Percentiles rank a stretch among this genome's conserved stretches.
Evolutionary conservation across 2,113 vertebrate genomes (phyloP).

Genomic region (Heterocephalus glaber): DNA sequence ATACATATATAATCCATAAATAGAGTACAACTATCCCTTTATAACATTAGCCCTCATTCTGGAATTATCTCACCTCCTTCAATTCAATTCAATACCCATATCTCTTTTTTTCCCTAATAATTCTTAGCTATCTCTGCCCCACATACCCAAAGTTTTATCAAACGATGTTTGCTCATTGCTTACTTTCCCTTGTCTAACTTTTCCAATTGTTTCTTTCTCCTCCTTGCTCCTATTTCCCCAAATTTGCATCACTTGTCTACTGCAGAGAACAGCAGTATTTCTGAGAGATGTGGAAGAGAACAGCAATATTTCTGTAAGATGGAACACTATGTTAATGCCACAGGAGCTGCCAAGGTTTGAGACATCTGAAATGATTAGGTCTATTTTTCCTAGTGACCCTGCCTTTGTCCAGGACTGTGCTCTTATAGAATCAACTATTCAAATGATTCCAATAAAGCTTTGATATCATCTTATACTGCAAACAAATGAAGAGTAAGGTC

Average conservation of each 20-base stretch:
- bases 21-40: not conserved
- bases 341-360: not conserved
- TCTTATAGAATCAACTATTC: not conserved
- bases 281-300: not conserved
- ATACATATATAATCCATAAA: not conserved
- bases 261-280: not conserved
- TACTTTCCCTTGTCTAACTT: not conserved
- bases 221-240: not conserved
- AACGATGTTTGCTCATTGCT: not conserved
- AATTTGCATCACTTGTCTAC: not conserved
- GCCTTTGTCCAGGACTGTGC: not conserved
- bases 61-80: not conserved
- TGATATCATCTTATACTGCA: not conserved
- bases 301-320: not conserved
- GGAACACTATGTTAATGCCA: not conserved
- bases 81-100: not conserved
- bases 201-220: not conserved
- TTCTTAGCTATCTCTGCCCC: not conserved
- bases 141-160: not conserved
- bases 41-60: not conserved
- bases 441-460: not conserved
- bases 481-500: not conserved
- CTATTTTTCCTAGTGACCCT: not conserved
- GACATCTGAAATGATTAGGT: not conserved
- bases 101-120: not conserved